Percentiles rank a stretch among this genome's conserved stretches.
phyloP scores from a whole-genome alignment of 2,113 vertebrate genomes.

The Syngnathus scovelli region DNA sequence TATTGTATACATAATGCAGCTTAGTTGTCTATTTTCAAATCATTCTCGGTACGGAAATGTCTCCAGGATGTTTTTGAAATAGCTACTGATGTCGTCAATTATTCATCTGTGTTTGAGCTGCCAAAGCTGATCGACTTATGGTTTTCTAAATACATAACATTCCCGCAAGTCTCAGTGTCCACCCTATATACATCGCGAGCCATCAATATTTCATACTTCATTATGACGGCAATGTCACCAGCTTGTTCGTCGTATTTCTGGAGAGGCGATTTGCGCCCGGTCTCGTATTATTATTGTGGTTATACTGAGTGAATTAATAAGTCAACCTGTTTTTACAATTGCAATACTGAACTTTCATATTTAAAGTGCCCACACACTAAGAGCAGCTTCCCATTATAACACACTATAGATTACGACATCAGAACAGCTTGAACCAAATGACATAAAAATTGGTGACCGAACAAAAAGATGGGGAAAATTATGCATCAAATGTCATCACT shows the following conservation, averaged over 20 bases:
- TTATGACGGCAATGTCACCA: slow-evolving; percentile 62
- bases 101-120: slow-evolving; percentile 62
- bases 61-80: slow-evolving; percentile 44
- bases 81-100: slow-evolving; percentile 68
- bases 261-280: slow-evolving; percentile 25
- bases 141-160: slow-evolving; percentile 41
- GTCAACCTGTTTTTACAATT: slow-evolving; percentile 5
- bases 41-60: slow-evolving; percentile 41
- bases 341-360: background rate
- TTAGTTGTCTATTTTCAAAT: slow-evolving; percentile 46
- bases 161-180: slow-evolving; percentile 52
- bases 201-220: slow-evolving; percentile 75
- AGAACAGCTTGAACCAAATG: background rate
- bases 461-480: background rate
- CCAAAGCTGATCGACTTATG: slow-evolving; percentile 26
- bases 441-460: background rate
- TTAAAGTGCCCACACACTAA: background rate
- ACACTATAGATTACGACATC: background rate
- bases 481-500: background rate
- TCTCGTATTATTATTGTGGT: slow-evolving; percentile 37
- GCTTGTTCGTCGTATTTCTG: slow-evolving; percentile 65
- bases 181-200: slow-evolving; percentile 51
- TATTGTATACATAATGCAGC: slow-evolving; percentile 21
- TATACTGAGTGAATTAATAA: slow-evolving; percentile 51
- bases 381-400: background rate